Evolutionary conservation across 1,140 invertebrate species (phyloP), one percentile per base, ranked within the genome.

Genomic region (Lepidurus couesii): DNA sequence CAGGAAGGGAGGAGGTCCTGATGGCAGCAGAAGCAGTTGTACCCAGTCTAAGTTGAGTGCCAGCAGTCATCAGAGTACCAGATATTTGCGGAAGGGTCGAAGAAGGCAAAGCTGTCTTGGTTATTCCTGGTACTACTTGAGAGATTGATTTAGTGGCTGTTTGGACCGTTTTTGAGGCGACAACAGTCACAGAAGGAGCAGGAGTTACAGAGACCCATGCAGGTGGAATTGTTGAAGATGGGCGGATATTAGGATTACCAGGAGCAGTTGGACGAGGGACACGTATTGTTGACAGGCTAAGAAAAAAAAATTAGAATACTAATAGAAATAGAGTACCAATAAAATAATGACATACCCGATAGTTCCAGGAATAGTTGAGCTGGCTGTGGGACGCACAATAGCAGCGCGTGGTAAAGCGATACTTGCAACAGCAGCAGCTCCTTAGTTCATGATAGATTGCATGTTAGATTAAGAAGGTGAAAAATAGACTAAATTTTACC

Each of bases 361-460:
- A 11, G 65, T 21, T 65, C 65, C 44, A 53, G 76, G n/a, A 65
- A 45, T 45, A 13, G 76, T 79, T 47, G 42, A 47, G 34, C 44
- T 34, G 1, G 74, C 42, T n/a, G 78, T 43, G 2, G 73, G 43
- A 1, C 47, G 75, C 2, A 75, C 73, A 2, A 79, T 44, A 21
- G 42, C 78, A 34, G 74, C 34, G 6, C 78, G 74, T 0, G 78
- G 78, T 11, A 79, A 42, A 2, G 78, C 42, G 9, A 79, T 74
- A 75, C 78, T 79, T 5, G 78, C 78, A 13, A 79, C 78, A 11
- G 78, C 78, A 34, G 78, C 78, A 26, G 78, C 73, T n/a, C 78
- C 78, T 79, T 4, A 34, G 11, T 3, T 77, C 73, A 74, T 65
- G 16, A 74, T 34, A 34, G 11, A 78, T 42, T 21, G n/a, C 34